These are phyloP conservation scores for Leptinotarsa defecta DNA, from an alignment of 1,140 invertebrate genomes.

Conservation along the genomic window DNA sequence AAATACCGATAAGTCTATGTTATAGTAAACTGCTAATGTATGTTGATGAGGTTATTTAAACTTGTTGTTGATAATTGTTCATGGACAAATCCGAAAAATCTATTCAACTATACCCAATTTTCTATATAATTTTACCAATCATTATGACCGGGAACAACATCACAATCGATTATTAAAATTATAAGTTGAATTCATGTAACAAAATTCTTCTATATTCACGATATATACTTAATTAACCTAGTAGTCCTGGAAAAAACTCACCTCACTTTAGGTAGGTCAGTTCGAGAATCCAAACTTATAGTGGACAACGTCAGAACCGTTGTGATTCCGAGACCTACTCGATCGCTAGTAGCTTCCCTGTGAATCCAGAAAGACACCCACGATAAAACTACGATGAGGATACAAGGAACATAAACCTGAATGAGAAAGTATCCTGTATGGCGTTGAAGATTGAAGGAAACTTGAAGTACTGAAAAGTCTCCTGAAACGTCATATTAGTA, in stretches of 20 bases:
- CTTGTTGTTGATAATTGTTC: no score
- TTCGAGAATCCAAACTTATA: slow-evolving; percentile 88
- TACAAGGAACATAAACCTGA: slow-evolving; percentile 93
- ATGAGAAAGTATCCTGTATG: slow-evolving; percentile 93
- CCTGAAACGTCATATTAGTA: slow-evolving; percentile 58
- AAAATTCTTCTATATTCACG: no score
- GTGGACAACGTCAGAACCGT: slow-evolving; percentile 90
- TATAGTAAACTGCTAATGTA: no score
- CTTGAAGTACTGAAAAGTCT: slow-evolving; percentile 77
- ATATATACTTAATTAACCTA: no score
- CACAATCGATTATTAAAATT: no score
- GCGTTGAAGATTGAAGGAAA: slow-evolving; percentile 89
- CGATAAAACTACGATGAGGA: slow-evolving; percentile 90
- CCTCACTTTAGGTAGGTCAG: slow-evolving; percentile 84
- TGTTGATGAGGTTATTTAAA: no score
- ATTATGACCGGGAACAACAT: no score
- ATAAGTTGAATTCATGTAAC: no score
- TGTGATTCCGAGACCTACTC: slow-evolving; percentile 79
- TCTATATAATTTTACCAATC: no score
- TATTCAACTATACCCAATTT: no score
- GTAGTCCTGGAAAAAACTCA: neutral
- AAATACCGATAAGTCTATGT: no score
- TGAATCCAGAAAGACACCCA: slow-evolving; percentile 99
- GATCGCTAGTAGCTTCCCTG: slow-evolving; percentile 86
- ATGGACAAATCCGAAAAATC: no score